These are phyloP conservation scores for Drosophila azteca DNA, from an alignment of 1,140 invertebrate genomes.

Conservation along the genomic window DNA sequence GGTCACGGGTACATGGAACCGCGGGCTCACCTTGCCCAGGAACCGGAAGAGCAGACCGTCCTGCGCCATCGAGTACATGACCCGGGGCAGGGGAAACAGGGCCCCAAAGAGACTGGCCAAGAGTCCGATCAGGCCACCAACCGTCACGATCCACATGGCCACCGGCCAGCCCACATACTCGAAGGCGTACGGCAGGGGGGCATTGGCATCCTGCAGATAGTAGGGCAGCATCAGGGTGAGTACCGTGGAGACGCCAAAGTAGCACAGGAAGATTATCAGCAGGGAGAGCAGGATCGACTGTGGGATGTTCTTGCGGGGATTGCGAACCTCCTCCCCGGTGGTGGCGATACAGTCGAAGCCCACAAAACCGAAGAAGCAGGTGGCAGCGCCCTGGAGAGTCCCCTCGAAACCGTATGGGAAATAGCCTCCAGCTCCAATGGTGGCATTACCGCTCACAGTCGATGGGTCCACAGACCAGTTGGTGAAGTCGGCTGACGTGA, in stretches of 20 bases:
- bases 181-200: constrained; percentile 90
- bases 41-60: constrained; percentile 92
- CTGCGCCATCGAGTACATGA: constrained; percentile 94
- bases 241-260: constrained; percentile 92
- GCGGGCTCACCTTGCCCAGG: constrained; percentile 88
- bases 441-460: constrained; percentile 21
- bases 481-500: constrained; percentile 51
- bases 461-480: constrained; percentile 58
- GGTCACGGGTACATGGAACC: constrained; percentile 88
- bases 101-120: constrained; percentile 91
- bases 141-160: constrained; percentile 90
- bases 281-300: constrained; percentile 92
- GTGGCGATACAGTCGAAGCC: constrained; percentile 96
- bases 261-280: constrained; percentile 92
- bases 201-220: constrained; percentile 88
- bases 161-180: constrained; percentile 87
- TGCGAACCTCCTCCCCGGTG: constrained; percentile 88
- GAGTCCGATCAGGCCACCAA: constrained; percentile 91
- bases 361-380: constrained; percentile 97
- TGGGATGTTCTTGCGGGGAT: constrained; percentile 94
- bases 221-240: constrained; percentile 94
- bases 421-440: constrained; percentile 86
- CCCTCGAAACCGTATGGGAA: constrained; percentile 88
- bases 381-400: constrained; percentile 91
- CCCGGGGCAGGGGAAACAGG: constrained; percentile 92